phyloP scores from a whole-genome alignment of 2,113 vertebrate genomes.

The Ornithorhynchus anatinus region DNA sequence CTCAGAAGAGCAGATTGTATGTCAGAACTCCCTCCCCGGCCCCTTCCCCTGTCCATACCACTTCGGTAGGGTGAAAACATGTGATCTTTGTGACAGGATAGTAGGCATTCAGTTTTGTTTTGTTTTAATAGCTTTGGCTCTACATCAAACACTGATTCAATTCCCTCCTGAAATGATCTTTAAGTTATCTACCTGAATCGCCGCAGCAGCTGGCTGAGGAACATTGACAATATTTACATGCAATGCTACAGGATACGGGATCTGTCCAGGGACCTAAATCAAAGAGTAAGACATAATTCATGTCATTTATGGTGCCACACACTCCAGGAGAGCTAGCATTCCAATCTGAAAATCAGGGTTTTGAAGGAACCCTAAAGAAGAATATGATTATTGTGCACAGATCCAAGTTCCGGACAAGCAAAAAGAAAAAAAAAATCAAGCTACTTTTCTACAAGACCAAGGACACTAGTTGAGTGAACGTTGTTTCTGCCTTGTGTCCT shows the following conservation, averaged over 20 bases:
- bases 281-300: constrained; percentile 37
- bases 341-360: background rate
- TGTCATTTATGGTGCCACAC: constrained; percentile 31
- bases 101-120: background rate
- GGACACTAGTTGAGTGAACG: too few relatives aligned
- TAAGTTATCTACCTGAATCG: constrained; percentile 87
- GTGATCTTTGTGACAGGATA: background rate
- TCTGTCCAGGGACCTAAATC: constrained; percentile 74
- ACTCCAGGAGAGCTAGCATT: background rate
- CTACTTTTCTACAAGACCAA: too few relatives aligned
- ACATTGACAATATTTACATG: constrained; percentile 95
- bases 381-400: background rate
- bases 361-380: too few relatives aligned
- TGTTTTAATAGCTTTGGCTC: background rate
- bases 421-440: background rate
- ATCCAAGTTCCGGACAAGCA: background rate
- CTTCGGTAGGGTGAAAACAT: constrained; percentile 7
- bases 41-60: constrained; percentile 26
- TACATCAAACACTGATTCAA: constrained; percentile 19
- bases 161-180: constrained; percentile 40
- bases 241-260: constrained; percentile 88
- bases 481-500: too few relatives aligned
- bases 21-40: constrained; percentile 25
- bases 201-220: constrained; percentile 90
- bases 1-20: constrained; percentile 4